Conservation (phyloP, 2,797 vertebrate species). For the Calcarius lapponicus region DNA sequence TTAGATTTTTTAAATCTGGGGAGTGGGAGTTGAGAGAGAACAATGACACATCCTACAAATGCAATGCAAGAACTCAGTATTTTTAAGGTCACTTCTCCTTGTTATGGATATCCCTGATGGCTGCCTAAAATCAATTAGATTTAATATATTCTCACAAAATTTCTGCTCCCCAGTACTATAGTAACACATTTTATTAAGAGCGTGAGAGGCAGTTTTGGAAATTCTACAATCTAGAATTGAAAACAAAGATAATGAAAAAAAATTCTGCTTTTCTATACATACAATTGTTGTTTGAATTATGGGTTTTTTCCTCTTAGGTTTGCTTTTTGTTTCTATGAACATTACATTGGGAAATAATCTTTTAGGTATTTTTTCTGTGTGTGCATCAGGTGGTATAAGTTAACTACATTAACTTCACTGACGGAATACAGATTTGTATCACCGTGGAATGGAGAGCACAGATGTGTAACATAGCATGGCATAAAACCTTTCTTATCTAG, state of each 20-base stretch:
- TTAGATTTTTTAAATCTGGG: not conserved
- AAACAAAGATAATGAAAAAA: not conserved
- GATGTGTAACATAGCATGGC: not conserved
- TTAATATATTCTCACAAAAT: not conserved
- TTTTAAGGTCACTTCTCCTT: conserved; percentile 9
- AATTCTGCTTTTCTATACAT: not conserved
- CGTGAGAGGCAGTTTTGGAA: not conserved
- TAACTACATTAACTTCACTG: not conserved
- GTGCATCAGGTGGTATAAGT: not conserved
- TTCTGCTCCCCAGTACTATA: not conserved
- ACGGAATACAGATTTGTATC: not conserved
- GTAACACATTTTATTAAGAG: not conserved
- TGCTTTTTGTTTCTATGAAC: not conserved
- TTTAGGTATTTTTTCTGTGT: not conserved
- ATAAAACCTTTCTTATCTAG: not conserved
- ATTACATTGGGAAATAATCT: not conserved
- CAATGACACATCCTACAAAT: not conserved
- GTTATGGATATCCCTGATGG: not conserved
- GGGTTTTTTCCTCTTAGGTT: not conserved
- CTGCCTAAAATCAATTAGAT: not conserved
- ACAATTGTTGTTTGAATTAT: not conserved
- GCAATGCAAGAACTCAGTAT: not conserved
- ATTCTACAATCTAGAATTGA: not conserved
- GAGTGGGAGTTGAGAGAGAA: not conserved
- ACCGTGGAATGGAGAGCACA: not conserved